These are phyloP conservation scores for Novumbra hubbsi DNA, from an alignment of 2,797 vertebrate species.

Conservation along the genomic window DNA sequence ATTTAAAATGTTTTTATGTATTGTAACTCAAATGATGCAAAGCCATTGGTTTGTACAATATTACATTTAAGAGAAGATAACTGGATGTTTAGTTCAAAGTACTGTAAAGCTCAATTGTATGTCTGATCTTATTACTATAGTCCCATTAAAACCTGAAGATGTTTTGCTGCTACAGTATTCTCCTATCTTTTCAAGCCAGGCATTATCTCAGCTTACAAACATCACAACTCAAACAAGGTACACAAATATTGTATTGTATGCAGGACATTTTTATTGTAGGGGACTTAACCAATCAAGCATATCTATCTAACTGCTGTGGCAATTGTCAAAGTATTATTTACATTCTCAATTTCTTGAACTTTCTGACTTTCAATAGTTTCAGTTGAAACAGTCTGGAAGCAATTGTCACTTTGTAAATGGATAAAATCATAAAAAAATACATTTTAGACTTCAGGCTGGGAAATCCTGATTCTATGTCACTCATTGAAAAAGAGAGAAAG, in stretches of 20 bases:
- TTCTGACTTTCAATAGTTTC: too few relatives aligned
- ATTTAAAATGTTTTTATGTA: too few relatives aligned
- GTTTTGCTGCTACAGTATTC: not conserved
- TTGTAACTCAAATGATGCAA: not conserved
- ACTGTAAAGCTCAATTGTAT: conserved; percentile 2
- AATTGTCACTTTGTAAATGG: too few relatives aligned
- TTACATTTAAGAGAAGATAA: not conserved
- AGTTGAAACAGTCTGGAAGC: too few relatives aligned
- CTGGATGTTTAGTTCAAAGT: not conserved
- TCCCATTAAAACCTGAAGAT: conserved; percentile 8
- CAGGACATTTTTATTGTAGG: not conserved
- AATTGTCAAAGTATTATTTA: not conserved
- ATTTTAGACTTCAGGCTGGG: too few relatives aligned
- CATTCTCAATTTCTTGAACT: not conserved
- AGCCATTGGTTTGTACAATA: not conserved
- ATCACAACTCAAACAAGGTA: not conserved
- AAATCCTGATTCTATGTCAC: too few relatives aligned
- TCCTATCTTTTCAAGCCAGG: not conserved
- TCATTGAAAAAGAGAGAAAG: too few relatives aligned
- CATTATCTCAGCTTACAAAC: not conserved
- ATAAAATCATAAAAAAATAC: too few relatives aligned
- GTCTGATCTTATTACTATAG: conserved; percentile 14
- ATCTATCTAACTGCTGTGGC: not conserved
- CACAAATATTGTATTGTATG: not conserved
- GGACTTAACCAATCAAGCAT: not conserved